These are phyloP conservation scores for Catharus minimus DNA, from an alignment of 2,113 vertebrate genomes.

Conservation along the genomic window DNA sequence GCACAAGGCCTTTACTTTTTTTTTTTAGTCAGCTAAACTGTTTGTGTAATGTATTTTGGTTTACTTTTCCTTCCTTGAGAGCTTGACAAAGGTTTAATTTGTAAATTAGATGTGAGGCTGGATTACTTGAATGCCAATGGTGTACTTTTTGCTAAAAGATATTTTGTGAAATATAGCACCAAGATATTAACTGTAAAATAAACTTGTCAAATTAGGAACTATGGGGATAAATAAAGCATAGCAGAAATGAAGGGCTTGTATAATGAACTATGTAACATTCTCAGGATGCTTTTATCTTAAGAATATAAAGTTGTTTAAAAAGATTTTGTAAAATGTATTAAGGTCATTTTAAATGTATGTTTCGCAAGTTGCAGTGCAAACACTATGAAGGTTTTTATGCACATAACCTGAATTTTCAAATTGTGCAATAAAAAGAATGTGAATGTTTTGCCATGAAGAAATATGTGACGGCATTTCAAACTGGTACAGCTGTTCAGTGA, in stretches of 20 bases:
- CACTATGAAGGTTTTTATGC: conserved; percentile 68
- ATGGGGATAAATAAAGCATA: conserved; percentile 75
- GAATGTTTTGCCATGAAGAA: conserved; percentile 61
- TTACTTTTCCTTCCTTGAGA: conserved; percentile 65
- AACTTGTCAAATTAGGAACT: conserved; percentile 69
- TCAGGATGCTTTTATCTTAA: conserved; percentile 81
- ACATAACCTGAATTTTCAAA: conserved; percentile 62
- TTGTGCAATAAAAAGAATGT: conserved; percentile 74
- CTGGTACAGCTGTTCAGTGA: conserved; percentile 51
- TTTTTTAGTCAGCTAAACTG: conserved; percentile 47
- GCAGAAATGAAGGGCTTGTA: conserved; percentile 79
- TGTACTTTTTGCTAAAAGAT: conserved; percentile 75
- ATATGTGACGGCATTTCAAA: conserved; percentile 52
- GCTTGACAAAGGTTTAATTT: conserved; percentile 68
- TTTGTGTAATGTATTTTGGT: conserved; percentile 62
- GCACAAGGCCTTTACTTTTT: conserved; percentile 68
- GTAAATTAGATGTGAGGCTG: conserved; percentile 60
- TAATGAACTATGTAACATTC: conserved; percentile 78
- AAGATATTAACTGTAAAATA: conserved; percentile 72
- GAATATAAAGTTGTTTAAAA: conserved; percentile 71
- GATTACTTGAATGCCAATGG: conserved; percentile 65
- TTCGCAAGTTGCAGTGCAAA: conserved; percentile 65
- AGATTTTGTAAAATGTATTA: conserved; percentile 80
- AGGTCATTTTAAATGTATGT: conserved; percentile 74
- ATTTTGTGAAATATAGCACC: conserved; percentile 72